A percentile compares a stretch with the other conserved stretches of the same genome.
These are phyloP conservation scores for Genyomyrus donnyi DNA, from an alignment of 2,113 vertebrate genomes.

Conservation along the genomic window DNA sequence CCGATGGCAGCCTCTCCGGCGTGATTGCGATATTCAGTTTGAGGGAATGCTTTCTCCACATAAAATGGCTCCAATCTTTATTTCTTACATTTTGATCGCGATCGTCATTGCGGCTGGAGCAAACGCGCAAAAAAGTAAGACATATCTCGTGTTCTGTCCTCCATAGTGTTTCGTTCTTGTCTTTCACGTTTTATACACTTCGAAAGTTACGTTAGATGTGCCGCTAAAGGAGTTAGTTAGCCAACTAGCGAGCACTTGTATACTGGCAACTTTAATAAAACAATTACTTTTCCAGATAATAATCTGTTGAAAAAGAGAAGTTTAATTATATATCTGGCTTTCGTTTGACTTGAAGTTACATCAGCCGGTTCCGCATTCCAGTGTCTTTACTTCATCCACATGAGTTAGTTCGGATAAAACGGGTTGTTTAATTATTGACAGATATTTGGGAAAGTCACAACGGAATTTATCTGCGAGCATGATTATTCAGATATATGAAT, in stretches of 20 bases:
- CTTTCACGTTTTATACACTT: background rate
- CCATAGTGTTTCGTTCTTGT: background rate
- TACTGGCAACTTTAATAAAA: background rate
- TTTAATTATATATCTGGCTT: background rate
- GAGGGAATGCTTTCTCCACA: background rate
- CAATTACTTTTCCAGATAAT: background rate
- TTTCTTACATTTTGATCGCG: background rate
- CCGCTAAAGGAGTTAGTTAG: background rate
- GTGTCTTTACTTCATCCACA: constrained; percentile 10
- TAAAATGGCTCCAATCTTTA: background rate
- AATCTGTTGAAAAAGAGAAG: background rate
- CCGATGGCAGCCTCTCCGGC: background rate
- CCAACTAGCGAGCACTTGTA: background rate
- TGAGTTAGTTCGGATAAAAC: background rate
- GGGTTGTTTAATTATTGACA: background rate
- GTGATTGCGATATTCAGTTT: background rate
- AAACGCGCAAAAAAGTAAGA: background rate
- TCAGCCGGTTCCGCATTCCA: constrained; percentile 17
- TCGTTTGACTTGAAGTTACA: background rate
- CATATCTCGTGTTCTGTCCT: background rate
- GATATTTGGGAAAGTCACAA: background rate
- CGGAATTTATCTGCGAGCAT: background rate
- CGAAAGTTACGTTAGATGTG: background rate
- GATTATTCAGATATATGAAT: background rate
- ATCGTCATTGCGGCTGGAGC: background rate